Evolutionary conservation across 1,140 invertebrate species (phyloP), one percentile per base, ranked within the genome.

Genomic region (Drosophila tani): DNA sequence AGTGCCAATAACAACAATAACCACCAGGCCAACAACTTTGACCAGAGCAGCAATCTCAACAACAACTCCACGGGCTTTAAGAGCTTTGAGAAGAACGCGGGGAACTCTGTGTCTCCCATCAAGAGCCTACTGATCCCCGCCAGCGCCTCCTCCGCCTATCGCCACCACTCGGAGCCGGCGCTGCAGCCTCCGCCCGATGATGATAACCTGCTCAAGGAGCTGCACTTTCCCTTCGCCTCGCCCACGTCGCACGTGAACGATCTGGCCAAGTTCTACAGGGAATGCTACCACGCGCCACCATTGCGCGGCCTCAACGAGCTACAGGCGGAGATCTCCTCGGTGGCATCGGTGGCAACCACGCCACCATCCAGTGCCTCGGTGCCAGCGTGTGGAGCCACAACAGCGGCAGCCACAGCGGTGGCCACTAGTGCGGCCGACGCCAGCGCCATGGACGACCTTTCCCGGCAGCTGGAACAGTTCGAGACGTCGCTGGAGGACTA

Each of bases 261-360:
- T 91, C 93, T 97, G 60, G 96, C 96, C 41, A 94, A 95, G 60
- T 97, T 97, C 93, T 97, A 96, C 93, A 93, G 95, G 6, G 96
- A 97, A 81, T 97, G 96, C 93, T 96, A 97, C 92, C 94, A 94
- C 82, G 96, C 96, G 7, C 96, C 96, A 0, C 95, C 95, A 38
- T 93, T 97, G 32, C 94, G 95, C 41, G 91, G 91, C 6, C 94
- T 95, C 14, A 96, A 95, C 79, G 94, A 96, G 68, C 93, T 95
- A 12, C 83, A 87, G 24, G 68, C 79, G 9, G 91, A 73, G 32
- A 69, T 66, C 2, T 64, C 77, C 2, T 46, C 67, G 11, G 5
- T 68, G 24, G 14, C 47, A 17, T 67, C 17, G 46, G 51, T 21
- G 51, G 51, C 51, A 55, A 56, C 38, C 38, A 17, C 46, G 15